Percentiles rank a stretch among this genome's conserved stretches.
phyloP scores from a whole-genome alignment of 1,140 invertebrate genomes.

The Heliothis virescens region DNA sequence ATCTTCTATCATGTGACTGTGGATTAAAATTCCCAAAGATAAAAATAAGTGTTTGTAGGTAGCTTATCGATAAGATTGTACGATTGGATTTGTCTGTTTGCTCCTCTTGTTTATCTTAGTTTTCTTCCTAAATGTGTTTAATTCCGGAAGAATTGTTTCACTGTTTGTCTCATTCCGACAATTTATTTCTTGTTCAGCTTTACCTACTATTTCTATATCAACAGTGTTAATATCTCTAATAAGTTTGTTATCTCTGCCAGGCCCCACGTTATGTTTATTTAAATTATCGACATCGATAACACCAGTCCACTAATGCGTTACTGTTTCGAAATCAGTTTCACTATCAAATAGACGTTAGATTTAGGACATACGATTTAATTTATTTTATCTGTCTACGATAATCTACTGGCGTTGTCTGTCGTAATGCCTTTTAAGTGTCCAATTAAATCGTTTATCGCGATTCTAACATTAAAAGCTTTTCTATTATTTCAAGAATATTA shows the following conservation, averaged over 20 bases:
- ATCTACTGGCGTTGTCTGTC: conserved; percentile 12
- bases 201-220: no score
- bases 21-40: conserved; percentile 28
- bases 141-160: neutral
- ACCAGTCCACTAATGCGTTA: conserved; percentile 21
- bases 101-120: conserved; percentile 12
- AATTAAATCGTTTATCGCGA: neutral
- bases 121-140: neutral
- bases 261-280: conserved; percentile 1
- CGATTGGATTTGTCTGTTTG: conserved; percentile 12
- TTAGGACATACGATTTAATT: conserved; percentile 17
- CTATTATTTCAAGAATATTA: conserved; percentile 5
- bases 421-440: conserved; percentile 21
- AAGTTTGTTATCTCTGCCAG: neutral
- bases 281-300: conserved; percentile 5
- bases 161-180: neutral
- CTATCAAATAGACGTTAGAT: conserved; percentile 8
- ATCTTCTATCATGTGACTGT: conserved; percentile 12
- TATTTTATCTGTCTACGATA: conserved; percentile 10
- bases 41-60: conserved; percentile 25
- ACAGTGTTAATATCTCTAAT: no score
- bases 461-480: neutral
- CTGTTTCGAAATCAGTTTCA: conserved; percentile 17
- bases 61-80: conserved; percentile 23
- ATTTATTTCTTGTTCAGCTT: neutral